A percentile compares a stretch with the other conserved stretches of the same genome.
Evolutionary conservation across 2,113 vertebrate genomes (phyloP).

Genomic region (Pionites leucogaster): DNA sequence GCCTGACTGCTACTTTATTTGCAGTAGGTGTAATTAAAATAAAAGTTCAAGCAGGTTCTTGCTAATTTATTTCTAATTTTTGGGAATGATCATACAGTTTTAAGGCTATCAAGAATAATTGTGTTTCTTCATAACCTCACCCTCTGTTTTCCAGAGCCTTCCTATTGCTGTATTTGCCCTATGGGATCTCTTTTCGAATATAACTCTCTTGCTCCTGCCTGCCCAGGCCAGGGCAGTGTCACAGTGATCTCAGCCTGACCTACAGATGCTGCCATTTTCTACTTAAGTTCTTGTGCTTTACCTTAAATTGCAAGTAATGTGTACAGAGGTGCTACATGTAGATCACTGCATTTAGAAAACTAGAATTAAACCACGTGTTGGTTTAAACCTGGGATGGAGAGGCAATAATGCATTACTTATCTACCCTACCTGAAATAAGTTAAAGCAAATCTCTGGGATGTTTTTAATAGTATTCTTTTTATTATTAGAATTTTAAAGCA

Average conservation of each 20-base stretch:
- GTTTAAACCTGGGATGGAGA: not conserved
- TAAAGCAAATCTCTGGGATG: not conserved
- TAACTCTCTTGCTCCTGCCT: not conserved
- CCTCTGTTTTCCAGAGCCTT: not conserved
- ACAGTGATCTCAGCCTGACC: not conserved
- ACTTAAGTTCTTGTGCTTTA: not conserved
- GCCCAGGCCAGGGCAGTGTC: no score
- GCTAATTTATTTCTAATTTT: not conserved
- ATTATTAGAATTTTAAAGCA: not conserved
- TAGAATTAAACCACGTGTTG: not conserved
- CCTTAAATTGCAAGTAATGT: fast-evolving
- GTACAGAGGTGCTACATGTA: fast-evolving
- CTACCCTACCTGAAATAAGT: not conserved
- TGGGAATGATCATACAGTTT: not conserved
- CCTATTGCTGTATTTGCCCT: not conserved
- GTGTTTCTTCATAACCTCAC: not conserved
- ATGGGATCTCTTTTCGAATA: not conserved
- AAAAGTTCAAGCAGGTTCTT: not conserved
- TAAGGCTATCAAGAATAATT: not conserved
- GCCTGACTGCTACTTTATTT: not conserved
- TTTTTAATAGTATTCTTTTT: not conserved
- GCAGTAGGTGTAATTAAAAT: not conserved
- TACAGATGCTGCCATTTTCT: not conserved
- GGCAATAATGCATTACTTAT: not conserved
- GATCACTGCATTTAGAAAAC: not conserved